Percentiles rank a stretch among this genome's conserved stretches.
Conservation (phyloP, 2,797 vertebrate genomes). For the Platyrinchus mystaceus region DNA sequence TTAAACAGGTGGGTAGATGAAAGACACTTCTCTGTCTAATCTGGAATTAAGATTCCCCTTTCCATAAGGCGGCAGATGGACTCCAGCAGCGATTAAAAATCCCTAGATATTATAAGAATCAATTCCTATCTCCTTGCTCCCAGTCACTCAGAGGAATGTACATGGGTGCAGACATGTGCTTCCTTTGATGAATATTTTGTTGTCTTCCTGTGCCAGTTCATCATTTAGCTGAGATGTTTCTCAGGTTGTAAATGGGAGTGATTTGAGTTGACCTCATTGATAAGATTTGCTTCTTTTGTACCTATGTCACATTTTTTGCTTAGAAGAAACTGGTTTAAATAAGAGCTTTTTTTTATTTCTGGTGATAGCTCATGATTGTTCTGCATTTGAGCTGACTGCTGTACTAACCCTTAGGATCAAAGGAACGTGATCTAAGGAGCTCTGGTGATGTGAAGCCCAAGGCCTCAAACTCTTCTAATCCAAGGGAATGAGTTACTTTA, state of each 20-base stretch:
- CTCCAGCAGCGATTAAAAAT: not conserved
- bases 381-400: not conserved
- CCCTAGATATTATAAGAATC: not conserved
- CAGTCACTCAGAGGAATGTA: not conserved
- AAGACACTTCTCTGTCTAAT: slow-evolving; percentile 20
- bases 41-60: not conserved
- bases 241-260: not conserved
- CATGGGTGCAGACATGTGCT: not conserved
- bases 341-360: not conserved
- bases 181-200: not conserved
- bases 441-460: not conserved
- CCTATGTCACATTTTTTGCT: not conserved
- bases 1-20: not conserved
- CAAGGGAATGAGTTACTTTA: not conserved
- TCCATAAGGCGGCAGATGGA: not conserved
- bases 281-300: not conserved
- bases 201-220: not conserved
- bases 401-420: not conserved
- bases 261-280: not conserved
- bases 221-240: not conserved
- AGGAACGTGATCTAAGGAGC: not conserved
- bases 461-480: not conserved
- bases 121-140: not conserved
- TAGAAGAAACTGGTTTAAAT: not conserved
- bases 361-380: not conserved